phyloP scores from a whole-genome alignment of 2,888 invertebrate species.

The Eueremaeus valkanovi region DNA sequence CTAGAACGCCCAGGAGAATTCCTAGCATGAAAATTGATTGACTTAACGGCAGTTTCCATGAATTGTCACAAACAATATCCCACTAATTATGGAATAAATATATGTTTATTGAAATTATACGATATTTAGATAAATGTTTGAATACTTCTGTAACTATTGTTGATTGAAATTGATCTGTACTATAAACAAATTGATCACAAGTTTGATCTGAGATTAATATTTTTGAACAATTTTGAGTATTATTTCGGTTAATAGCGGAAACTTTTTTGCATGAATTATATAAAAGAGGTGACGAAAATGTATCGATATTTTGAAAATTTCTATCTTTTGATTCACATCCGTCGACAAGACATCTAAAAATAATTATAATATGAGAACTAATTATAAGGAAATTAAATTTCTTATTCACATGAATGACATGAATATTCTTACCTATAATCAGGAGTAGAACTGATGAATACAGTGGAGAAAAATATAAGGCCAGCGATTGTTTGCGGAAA shows the following conservation, averaged over 20 bases:
- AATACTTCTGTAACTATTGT: conserved; percentile 36
- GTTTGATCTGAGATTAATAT: background rate
- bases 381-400: too few relatives aligned
- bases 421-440: conserved; percentile 28
- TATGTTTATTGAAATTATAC: background rate
- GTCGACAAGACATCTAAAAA: too few relatives aligned
- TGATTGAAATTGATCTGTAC: conserved; percentile 19
- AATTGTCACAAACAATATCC: background rate
- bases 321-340: too few relatives aligned
- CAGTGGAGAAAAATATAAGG: background rate
- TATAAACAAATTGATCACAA: conserved; percentile 31
- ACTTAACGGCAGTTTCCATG: background rate
- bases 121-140: background rate
- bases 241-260: background rate
- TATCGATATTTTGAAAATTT: too few relatives aligned
- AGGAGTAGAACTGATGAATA: conserved; percentile 32
- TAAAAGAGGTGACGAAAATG: too few relatives aligned
- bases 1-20: background rate
- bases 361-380: too few relatives aligned
- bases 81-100: background rate
- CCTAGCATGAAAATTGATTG: background rate
- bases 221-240: background rate
- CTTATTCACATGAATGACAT: too few relatives aligned
- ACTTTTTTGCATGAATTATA: too few relatives aligned
- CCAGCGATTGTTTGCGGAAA: conserved; percentile 30